Percentiles rank a stretch among this genome's conserved stretches.
Conservation (phyloP, 2,888 invertebrate genomes). For the Amphipoea lucens region DNA sequence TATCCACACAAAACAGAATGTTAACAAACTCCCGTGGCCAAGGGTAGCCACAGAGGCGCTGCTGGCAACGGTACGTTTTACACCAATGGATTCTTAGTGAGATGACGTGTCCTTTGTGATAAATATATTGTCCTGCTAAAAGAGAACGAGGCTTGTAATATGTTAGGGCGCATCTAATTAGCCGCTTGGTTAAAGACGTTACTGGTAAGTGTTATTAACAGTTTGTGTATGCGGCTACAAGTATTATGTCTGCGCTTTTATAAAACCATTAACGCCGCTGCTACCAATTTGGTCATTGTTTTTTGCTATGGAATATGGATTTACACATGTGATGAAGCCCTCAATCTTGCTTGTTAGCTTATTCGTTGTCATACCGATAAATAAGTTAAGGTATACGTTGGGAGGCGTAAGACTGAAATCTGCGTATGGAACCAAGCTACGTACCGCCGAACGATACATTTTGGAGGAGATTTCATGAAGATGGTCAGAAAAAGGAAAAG, state of each 20-base stretch:
- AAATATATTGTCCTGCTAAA: conserved; percentile 6
- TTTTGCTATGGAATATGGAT: conserved; percentile 6
- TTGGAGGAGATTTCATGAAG: conserved; percentile 9
- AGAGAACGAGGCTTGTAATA: neutral
- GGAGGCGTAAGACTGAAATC: neutral
- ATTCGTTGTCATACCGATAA: conserved; percentile 1
- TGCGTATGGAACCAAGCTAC: neutral
- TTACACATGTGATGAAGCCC: neutral
- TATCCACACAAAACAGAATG: neutral
- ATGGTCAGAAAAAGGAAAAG: neutral
- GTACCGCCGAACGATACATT: neutral
- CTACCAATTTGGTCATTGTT: conserved; percentile 17
- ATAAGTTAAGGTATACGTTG: conserved; percentile 7
- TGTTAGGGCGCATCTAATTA: conserved; percentile 7
- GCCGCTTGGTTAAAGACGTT: neutral
- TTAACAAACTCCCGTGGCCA: neutral
- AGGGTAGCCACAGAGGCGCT: neutral
- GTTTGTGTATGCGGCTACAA: conserved; percentile 9
- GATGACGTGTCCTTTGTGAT: neutral
- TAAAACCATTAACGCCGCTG: conserved; percentile 2
- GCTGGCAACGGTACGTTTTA: neutral
- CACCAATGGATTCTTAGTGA: neutral
- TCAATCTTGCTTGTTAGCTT: neutral
- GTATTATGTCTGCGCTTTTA: conserved; percentile 13
- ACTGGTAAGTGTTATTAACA: conserved; percentile 13